A percentile compares a stretch with the other conserved stretches of the same genome.
Evolutionary conservation across 2,888 invertebrate species (phyloP).

Genomic region (Polietes domitor): DNA sequence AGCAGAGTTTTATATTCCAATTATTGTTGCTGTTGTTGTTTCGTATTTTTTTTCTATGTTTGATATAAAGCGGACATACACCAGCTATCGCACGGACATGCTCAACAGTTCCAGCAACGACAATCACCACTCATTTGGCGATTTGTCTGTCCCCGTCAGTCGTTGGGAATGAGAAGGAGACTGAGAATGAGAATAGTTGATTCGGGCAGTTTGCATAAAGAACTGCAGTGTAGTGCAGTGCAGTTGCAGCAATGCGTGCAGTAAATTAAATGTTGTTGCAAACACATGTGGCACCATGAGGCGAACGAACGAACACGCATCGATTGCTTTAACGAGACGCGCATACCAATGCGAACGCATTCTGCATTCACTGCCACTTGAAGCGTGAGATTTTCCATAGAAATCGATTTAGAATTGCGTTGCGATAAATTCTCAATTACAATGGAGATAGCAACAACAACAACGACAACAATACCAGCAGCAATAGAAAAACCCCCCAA

Average conservation of each 20-base stretch:
- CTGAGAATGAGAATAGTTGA: neutral
- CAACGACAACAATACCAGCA: neutral
- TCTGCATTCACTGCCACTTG: neutral
- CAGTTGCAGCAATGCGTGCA: conserved; percentile 31
- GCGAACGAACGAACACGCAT: neutral
- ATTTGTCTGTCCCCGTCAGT: conserved; percentile 11
- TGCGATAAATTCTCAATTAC: conserved; percentile 15
- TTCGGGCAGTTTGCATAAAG: neutral
- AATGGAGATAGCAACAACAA: neutral
- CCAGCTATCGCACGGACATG: neutral
- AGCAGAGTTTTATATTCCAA: conserved; percentile 9
- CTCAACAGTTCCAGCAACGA: neutral
- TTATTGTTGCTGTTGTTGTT: neutral
- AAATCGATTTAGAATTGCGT: conserved; percentile 17
- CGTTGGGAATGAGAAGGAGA: neutral
- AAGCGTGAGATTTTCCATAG: conserved; percentile 38
- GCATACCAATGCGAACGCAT: conserved; percentile 13
- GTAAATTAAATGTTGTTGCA: conserved; percentile 27
- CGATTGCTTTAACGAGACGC: conserved; percentile 7
- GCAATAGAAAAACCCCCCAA: neutral
- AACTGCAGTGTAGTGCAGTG: neutral
- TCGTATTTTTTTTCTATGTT: neutral
- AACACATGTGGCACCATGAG: conserved; percentile 31
- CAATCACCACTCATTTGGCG: conserved; percentile 2
- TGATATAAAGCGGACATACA: conserved; percentile 40